A percentile compares a stretch with the other conserved stretches of the same genome.
Evolutionary conservation across 1,140 invertebrate genomes (phyloP).

Genomic region (Brachionus angularis): DNA sequence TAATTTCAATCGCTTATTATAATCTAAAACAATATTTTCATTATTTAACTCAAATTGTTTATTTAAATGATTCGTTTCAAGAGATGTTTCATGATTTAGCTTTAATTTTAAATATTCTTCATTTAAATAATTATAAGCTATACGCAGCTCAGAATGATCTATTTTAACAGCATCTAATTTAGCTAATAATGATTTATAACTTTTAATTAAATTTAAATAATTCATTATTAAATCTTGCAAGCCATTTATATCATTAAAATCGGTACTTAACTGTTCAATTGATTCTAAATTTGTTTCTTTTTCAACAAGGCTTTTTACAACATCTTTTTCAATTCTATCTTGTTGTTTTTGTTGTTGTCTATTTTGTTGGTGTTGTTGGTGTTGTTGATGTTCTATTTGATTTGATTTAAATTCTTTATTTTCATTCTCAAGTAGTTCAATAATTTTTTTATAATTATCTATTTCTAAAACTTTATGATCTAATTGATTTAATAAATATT

Average conservation of each 20-base stretch:
- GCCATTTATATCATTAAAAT: conserved; percentile 37
- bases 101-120: conserved; percentile 25
- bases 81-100: not conserved
- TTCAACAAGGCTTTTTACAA: no score
- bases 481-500: no score
- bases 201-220: conserved; percentile 40
- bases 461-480: no score
- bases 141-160: conserved; percentile 24
- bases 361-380: no score
- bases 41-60: no score
- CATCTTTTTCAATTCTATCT: no score
- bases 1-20: not conserved
- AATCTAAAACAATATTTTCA: not conserved
- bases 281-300: no score
- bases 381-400: not conserved
- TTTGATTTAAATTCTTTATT: no score
- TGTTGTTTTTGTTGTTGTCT: no score
- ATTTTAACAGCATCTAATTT: conserved; percentile 42
- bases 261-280: conserved; percentile 37
- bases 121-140: conserved; percentile 20
- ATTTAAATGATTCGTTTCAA: no score
- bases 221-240: conserved; percentile 40
- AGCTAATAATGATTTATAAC: conserved; percentile 32
- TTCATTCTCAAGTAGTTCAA: no score
- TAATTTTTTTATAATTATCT: no score